phyloP scores from a whole-genome alignment of 2,113 vertebrate genomes.

The Hydropotes inermis region DNA sequence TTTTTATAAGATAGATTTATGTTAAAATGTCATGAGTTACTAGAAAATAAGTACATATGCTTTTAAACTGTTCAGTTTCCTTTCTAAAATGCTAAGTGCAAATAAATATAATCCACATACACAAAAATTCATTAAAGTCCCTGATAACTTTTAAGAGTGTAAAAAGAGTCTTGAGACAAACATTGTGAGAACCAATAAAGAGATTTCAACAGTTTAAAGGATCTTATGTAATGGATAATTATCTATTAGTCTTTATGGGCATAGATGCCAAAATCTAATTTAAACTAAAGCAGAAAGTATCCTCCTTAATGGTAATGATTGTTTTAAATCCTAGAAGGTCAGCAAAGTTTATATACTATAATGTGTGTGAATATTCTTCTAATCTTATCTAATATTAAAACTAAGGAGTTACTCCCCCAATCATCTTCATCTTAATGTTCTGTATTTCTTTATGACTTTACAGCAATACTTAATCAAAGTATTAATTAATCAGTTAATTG shows the following conservation, averaged over 20 bases:
- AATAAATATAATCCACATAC: neutral
- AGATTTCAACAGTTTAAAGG: neutral
- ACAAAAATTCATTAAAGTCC: neutral
- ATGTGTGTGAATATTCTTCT: neutral
- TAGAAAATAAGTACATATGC: neutral
- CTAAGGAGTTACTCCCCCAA: neutral
- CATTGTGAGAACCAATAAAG: neutral
- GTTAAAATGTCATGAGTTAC: neutral
- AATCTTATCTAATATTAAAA: neutral
- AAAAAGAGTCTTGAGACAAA: neutral
- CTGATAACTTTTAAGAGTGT: neutral
- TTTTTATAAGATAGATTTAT: slow-evolving; percentile 1
- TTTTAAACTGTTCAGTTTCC: neutral
- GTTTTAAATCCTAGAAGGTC: neutral
- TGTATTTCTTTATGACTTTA: neutral
- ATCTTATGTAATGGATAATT: neutral
- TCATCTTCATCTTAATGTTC: neutral
- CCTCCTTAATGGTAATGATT: neutral
- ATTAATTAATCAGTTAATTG: neutral
- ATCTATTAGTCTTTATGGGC: neutral
- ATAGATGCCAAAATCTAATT: neutral
- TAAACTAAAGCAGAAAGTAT: neutral
- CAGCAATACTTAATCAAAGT: neutral
- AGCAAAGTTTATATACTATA: neutral
- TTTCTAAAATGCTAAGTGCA: neutral